Conservation (phyloP, 92 coral and sea anemone species). For the Siderastrea radians region DNA sequence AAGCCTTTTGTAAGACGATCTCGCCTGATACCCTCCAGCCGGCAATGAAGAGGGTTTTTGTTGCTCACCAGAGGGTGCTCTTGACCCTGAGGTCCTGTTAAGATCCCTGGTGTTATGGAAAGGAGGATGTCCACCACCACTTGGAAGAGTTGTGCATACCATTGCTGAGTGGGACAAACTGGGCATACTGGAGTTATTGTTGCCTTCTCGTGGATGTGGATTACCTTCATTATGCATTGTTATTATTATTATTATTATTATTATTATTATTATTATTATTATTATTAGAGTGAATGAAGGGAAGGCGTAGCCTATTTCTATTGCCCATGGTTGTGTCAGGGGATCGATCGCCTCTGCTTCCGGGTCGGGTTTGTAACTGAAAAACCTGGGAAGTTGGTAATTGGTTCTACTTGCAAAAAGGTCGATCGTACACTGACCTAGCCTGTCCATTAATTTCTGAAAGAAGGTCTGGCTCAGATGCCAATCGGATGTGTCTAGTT, state of each 20-base stretch:
- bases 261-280: background rate
- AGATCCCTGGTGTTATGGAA: constrained; percentile 12
- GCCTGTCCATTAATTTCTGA: background rate
- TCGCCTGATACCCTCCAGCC: constrained; percentile 49
- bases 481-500: constrained; percentile 15
- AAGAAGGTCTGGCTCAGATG: constrained; percentile 4
- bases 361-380: constrained; percentile 34
- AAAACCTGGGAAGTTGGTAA: constrained; percentile 38
- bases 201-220: constrained; percentile 10
- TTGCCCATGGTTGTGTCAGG: constrained; percentile 32
- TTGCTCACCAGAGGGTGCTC: constrained; percentile 27
- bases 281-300: constrained; percentile 48
- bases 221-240: constrained; percentile 39
- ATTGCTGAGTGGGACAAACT: constrained; percentile 53
- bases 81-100: constrained; percentile 25
- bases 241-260: too few relatives aligned
- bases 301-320: constrained; percentile 30
- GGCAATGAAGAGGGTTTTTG: constrained; percentile 35
- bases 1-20: constrained; percentile 23
- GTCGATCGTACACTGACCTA: constrained; percentile 39
- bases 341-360: constrained; percentile 53
- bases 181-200: background rate
- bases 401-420: constrained; percentile 47
- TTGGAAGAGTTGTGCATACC: constrained; percentile 43
- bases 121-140: constrained; percentile 46